Evolutionary conservation across 2,888 invertebrate genomes (phyloP).

Genomic region (Synanthedon vespiformis): DNA sequence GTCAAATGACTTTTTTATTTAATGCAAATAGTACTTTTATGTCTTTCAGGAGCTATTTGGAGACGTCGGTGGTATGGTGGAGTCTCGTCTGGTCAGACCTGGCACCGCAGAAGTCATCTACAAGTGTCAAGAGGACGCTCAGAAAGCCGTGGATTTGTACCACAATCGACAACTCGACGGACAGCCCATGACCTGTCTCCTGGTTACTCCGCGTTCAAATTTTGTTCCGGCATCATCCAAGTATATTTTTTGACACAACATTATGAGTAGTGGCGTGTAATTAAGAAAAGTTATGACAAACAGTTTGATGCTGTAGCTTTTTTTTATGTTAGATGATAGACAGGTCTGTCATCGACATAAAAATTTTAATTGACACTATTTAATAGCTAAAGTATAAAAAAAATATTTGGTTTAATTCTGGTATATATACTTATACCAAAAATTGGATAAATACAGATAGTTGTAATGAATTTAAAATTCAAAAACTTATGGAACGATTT

Average conservation of each 20-base stretch:
- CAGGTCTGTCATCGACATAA: no score
- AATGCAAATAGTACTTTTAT: neutral
- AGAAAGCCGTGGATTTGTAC: conserved; percentile 91
- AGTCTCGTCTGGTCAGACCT: conserved; percentile 85
- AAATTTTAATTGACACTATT: no score
- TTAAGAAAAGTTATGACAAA: no score
- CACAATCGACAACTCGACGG: conserved; percentile 94
- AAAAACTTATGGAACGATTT: no score
- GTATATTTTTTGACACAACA: conserved; percentile 15
- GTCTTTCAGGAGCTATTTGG: conserved; percentile 86
- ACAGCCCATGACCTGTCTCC: conserved; percentile 91
- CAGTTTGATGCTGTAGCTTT: no score
- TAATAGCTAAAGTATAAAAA: no score
- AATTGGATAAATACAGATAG: no score
- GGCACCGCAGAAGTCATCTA: conserved; percentile 95
- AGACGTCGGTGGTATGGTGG: conserved; percentile 88
- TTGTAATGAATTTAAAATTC: no score
- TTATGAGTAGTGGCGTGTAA: no score
- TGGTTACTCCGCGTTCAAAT: conserved; percentile 78
- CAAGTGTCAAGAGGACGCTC: conserved; percentile 85
- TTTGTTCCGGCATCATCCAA: conserved; percentile 19
- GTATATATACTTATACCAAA: no score
- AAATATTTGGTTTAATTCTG: no score
- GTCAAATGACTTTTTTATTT: neutral
- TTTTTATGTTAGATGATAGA: no score